Evolutionary conservation across 2,113 vertebrate species (phyloP).

Genomic region (Cygnus atratus): DNA sequence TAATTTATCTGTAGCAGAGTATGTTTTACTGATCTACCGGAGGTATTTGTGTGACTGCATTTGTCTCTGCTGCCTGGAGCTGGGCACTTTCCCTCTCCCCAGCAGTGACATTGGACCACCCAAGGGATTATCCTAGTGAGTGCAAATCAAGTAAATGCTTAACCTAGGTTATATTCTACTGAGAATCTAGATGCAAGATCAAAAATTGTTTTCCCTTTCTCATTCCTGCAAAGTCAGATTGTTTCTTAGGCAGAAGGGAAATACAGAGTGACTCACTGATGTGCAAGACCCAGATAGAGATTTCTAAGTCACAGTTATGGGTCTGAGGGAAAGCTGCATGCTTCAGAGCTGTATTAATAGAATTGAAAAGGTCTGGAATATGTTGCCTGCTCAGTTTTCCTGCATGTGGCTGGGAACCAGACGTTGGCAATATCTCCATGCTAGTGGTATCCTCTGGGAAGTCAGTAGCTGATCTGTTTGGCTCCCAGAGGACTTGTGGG

Average conservation of each 20-base stretch:
- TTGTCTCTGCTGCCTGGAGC: not conserved
- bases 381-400: not conserved
- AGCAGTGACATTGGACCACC: not conserved
- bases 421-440: not conserved
- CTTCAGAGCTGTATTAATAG: not conserved
- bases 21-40: not conserved
- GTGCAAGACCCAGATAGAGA: constrained; percentile 13
- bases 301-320: not conserved
- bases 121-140: not conserved
- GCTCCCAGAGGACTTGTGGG: not conserved
- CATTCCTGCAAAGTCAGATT: not conserved
- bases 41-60: not conserved
- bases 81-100: not conserved
- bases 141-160: not conserved
- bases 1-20: not conserved
- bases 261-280: not conserved
- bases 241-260: not conserved
- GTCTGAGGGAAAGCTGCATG: not conserved
- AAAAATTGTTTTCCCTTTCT: not conserved
- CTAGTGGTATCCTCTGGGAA: not conserved
- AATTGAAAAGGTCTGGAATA: not conserved
- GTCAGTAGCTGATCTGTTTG: not conserved
- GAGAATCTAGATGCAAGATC: not conserved
- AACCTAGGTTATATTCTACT: not conserved
- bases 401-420: not conserved